phyloP scores from a whole-genome alignment of 2,113 vertebrate genomes.

The Cariama cristata region DNA sequence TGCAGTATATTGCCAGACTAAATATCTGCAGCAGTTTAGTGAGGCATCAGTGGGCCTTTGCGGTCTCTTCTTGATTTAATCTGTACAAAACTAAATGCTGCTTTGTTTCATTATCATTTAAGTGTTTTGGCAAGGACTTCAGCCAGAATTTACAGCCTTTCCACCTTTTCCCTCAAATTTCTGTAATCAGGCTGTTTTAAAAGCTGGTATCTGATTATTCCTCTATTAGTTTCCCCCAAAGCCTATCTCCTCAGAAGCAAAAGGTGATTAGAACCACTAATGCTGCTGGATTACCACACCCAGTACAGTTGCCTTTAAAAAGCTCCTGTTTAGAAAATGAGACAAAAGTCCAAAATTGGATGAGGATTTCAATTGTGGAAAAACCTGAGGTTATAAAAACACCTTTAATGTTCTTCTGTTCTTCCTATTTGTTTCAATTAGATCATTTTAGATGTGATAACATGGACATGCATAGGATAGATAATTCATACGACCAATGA shows the following conservation, averaged over 20 bases:
- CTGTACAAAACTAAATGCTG: not conserved
- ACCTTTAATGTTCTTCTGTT: not conserved
- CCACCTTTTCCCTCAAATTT: not conserved
- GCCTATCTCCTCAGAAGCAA: not conserved
- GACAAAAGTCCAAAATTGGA: not conserved
- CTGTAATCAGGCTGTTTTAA: not conserved
- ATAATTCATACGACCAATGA: not conserved
- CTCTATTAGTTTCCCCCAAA: not conserved
- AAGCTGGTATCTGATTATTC: not conserved
- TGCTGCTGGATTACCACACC: not conserved
- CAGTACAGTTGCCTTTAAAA: not conserved
- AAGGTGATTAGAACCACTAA: not conserved
- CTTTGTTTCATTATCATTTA: constrained; percentile 1
- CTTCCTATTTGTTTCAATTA: not conserved
- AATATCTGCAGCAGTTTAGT: not conserved
- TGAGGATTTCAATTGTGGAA: not conserved
- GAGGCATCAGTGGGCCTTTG: not conserved
- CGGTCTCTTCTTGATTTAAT: not conserved
- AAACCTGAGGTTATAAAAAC: not conserved
- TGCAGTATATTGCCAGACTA: not conserved
- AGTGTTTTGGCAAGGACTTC: constrained; percentile 10
- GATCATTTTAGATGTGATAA: not conserved
- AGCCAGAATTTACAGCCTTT: not conserved
- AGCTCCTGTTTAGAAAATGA: not conserved
- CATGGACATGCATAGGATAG: not conserved